Percentiles rank a stretch among this genome's conserved stretches.
phyloP scores from a whole-genome alignment of 2,797 vertebrate genomes.

The Acanthornis magna region DNA sequence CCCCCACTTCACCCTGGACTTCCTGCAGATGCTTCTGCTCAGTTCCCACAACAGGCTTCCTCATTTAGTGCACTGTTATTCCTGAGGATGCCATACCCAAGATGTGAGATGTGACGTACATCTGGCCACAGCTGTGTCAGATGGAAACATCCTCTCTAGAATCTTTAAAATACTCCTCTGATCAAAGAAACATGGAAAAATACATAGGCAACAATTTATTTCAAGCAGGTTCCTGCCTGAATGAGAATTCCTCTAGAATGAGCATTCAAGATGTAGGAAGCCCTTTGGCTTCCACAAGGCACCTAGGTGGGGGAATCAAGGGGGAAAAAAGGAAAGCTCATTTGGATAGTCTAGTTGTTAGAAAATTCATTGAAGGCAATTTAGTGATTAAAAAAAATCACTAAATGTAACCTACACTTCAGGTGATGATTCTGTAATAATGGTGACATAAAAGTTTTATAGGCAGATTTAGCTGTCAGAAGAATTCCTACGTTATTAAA shows the following conservation, averaged over 20 bases:
- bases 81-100: neutral
- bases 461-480: slow-evolving; percentile 40
- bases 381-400: slow-evolving; percentile 12
- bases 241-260: neutral
- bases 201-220: neutral
- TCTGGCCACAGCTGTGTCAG: neutral
- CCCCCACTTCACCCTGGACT: neutral
- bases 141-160: neutral
- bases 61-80: neutral
- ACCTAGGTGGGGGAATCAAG: neutral
- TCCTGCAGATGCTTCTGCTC: neutral
- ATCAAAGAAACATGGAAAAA: neutral
- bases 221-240: neutral
- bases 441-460: slow-evolving; percentile 60
- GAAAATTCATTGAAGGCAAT: slow-evolving; percentile 13
- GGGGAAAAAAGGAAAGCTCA: neutral
- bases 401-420: slow-evolving; percentile 29
- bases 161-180: neutral
- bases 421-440: slow-evolving; percentile 46
- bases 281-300: neutral
- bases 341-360: neutral
- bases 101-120: neutral
- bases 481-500: slow-evolving; percentile 48
- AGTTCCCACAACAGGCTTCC: neutral
- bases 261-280: neutral